A percentile compares a stretch with the other conserved stretches of the same genome.
phyloP scores from a whole-genome alignment of 2,888 invertebrate genomes.

The Eupithecia tripunctaria region DNA sequence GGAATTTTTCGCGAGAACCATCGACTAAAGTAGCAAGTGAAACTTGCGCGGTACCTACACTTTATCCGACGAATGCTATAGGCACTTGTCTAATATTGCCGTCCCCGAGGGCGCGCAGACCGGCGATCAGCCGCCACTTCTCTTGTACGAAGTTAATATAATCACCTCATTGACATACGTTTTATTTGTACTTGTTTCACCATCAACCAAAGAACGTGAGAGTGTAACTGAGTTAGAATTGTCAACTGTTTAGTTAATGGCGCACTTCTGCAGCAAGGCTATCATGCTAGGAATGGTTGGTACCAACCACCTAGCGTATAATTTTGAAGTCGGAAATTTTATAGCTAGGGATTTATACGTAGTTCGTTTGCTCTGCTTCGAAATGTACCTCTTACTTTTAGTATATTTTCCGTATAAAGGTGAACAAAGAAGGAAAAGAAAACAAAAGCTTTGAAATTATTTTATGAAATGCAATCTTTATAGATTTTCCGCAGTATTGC shows the following conservation, averaged over 20 bases:
- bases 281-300: too few species aligned
- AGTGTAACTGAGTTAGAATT: not conserved
- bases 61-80: constrained; percentile 25
- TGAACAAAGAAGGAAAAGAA: not conserved
- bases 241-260: not conserved
- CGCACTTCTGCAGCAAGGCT: not conserved
- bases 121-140: not conserved
- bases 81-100: not conserved
- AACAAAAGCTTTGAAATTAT: not conserved
- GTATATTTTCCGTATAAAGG: not conserved
- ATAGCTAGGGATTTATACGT: too few species aligned
- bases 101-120: not conserved
- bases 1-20: constrained; percentile 46
- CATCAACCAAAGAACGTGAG: not conserved
- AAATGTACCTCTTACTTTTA: not conserved
- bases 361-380: not conserved
- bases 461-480: not conserved
- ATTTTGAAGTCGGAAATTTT: too few species aligned
- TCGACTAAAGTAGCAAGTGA: constrained; percentile 40
- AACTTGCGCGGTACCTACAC: constrained; percentile 35
- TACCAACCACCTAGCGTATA: too few species aligned
- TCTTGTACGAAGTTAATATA: not conserved
- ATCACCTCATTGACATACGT: not conserved
- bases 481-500: not conserved
- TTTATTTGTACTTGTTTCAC: not conserved